A percentile compares a stretch with the other conserved stretches of the same genome.
phyloP scores from a whole-genome alignment of 1,140 invertebrate genomes.

The Atta cephalotes region DNA sequence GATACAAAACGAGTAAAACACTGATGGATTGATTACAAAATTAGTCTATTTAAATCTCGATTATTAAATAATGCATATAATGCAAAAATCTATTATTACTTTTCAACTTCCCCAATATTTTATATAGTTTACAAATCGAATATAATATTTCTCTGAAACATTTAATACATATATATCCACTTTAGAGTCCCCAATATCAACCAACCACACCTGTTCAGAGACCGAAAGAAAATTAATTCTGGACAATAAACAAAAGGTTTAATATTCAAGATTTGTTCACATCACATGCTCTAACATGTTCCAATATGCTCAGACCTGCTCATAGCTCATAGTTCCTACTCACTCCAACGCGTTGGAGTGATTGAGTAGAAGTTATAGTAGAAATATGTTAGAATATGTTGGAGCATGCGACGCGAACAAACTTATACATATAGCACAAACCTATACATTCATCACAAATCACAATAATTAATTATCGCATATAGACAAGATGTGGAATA shows the following conservation, averaged over 20 bases:
- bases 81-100: neutral
- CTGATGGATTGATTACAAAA: neutral
- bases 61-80: neutral
- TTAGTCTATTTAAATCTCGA: neutral
- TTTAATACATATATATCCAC: neutral
- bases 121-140: neutral
- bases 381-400: too few relatives aligned
- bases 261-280: neutral
- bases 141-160: neutral
- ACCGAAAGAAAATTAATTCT: conserved; percentile 27
- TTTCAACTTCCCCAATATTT: neutral
- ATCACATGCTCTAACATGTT: too few relatives aligned
- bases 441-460: conserved; percentile 42
- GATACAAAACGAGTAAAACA: neutral
- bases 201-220: neutral
- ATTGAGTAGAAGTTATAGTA: too few relatives aligned
- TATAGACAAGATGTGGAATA: neutral
- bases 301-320: too few relatives aligned
- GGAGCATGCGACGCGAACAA: too few relatives aligned
- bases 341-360: too few relatives aligned
- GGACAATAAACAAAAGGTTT: conserved; percentile 6
- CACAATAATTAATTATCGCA: conserved; percentile 23
- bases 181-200: neutral
- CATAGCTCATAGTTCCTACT: too few relatives aligned
- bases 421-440: neutral